These are phyloP conservation scores for Sinocyclocheilus maitianheensis DNA, from an alignment of 2,113 vertebrate species.

Conservation along the genomic window DNA sequence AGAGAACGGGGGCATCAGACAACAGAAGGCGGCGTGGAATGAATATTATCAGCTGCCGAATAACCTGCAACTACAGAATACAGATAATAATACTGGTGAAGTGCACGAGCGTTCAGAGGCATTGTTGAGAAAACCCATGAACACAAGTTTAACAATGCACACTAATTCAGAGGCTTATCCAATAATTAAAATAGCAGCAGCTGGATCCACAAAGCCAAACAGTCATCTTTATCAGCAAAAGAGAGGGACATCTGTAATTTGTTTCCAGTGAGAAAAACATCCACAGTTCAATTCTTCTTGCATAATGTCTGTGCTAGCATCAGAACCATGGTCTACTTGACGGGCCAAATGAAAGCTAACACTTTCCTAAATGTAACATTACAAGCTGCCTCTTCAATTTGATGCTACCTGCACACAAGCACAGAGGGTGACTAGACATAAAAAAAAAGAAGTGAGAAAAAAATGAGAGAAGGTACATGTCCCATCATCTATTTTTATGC, in stretches of 20 bases:
- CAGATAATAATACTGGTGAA: conserved; percentile 93
- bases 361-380: conserved; percentile 51
- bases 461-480: conserved; percentile 72
- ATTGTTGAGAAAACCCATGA: conserved; percentile 83
- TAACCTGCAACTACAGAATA: conserved; percentile 88
- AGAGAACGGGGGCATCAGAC: conserved; percentile 35
- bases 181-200: conserved; percentile 66
- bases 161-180: conserved; percentile 73
- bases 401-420: conserved; percentile 51
- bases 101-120: conserved; percentile 88
- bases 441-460: conserved; percentile 21
- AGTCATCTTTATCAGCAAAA: conserved; percentile 43
- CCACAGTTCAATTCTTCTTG: conserved; percentile 30
- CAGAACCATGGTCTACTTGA: not conserved
- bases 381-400: conserved; percentile 49
- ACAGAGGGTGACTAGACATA: conserved; percentile 53
- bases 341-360: conserved; percentile 48
- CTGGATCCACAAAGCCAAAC: conserved; percentile 46
- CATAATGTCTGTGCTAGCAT: conserved; percentile 30
- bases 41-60: conserved; percentile 97
- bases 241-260: conserved; percentile 5
- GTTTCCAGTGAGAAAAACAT: conserved; percentile 18
- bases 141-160: conserved; percentile 82
- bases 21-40: conserved; percentile 87
- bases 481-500: conserved; percentile 83